Evolutionary conservation across 2,888 invertebrate species (phyloP), one percentile per base, ranked within the genome.

Genomic region (Pycnomerus fuliginosus): DNA sequence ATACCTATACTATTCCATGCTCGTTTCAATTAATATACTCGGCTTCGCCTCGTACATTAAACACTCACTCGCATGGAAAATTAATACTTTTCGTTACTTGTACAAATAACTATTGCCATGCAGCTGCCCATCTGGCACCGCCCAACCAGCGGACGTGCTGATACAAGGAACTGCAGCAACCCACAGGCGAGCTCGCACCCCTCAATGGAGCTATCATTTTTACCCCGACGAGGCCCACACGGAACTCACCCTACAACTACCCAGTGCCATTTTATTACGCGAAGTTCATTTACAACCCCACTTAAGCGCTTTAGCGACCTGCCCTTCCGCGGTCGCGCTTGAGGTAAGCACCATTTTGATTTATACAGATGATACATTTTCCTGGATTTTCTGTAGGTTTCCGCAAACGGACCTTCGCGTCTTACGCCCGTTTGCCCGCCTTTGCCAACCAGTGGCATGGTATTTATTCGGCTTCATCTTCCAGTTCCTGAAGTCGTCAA

Each of bases 141-240:
- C 92, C 3, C 91, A 92, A 65, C 85, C 92, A 1, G 89, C 94
- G 1, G 92, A 93, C 70, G 87, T 91, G 46, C 77, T 96, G 22
- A 87, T 96, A 53, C 86, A 90, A 67, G 83, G 86, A 35, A 80
- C 66, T 2, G 80, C 81, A 52, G 85, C 90, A 0, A 86, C 91
- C 2, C 88, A 90, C 63, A 78, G 92, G 25, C 77, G 95, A 24
- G 89, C 92, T 13, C 80, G 94, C 44, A 88, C 90, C 1, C 89
- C 95, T 2, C 87, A 93, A n/a, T 96, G 95, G 95, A 88, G 90
- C 16, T 94, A 95, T 74, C 91, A 95, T 75, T 96, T 93, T 75
- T 93, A 91, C 74, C 90, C 90, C 16, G 83, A 84, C 57, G 92
- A 94, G 73, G 86, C 87, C 23, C 90, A 89, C 74, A 86, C 95